Conservation (phyloP, 1,140 invertebrate species). For the Copidosoma floridanum region DNA sequence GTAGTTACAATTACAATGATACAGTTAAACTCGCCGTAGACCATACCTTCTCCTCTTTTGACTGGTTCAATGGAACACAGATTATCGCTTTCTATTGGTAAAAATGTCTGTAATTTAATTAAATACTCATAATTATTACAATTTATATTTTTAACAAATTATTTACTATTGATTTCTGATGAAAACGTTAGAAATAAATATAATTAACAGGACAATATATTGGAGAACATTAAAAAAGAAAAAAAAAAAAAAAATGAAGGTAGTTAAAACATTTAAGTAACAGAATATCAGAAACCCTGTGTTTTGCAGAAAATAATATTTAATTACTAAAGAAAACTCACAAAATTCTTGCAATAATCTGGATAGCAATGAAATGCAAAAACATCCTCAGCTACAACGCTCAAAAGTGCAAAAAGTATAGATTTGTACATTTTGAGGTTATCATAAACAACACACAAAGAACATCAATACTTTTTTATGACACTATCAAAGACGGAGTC, state of each 20-base stretch:
- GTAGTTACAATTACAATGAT: too few relatives aligned
- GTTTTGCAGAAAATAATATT: too few relatives aligned
- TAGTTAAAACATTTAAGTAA: too few relatives aligned
- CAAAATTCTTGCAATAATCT: slow-evolving; percentile 40
- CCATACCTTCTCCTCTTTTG: slow-evolving; percentile 37
- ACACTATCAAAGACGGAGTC: too few relatives aligned
- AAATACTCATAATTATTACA: not conserved
- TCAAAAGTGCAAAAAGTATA: too few relatives aligned
- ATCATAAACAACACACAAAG: slow-evolving; percentile 26
- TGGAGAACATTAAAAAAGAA: not conserved
- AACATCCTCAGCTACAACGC: too few relatives aligned
- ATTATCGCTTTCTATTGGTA: not conserved
- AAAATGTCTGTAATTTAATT: not conserved
- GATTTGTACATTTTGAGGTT: slow-evolving; percentile 40
- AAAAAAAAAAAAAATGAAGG: not conserved
- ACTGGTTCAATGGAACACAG: slow-evolving; percentile 26
- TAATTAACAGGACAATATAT: not conserved
- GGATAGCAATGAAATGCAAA: slow-evolving; percentile 37
- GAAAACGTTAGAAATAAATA: too few relatives aligned
- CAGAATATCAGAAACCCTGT: too few relatives aligned
- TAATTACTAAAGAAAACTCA: slow-evolving; percentile 30
- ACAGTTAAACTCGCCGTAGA: too few relatives aligned
- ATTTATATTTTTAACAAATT: not conserved
- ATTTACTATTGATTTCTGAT: too few relatives aligned
- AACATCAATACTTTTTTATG: too few relatives aligned